phyloP scores from a whole-genome alignment of 2,113 vertebrate genomes.

The Ibidorhyncha struthersii region DNA sequence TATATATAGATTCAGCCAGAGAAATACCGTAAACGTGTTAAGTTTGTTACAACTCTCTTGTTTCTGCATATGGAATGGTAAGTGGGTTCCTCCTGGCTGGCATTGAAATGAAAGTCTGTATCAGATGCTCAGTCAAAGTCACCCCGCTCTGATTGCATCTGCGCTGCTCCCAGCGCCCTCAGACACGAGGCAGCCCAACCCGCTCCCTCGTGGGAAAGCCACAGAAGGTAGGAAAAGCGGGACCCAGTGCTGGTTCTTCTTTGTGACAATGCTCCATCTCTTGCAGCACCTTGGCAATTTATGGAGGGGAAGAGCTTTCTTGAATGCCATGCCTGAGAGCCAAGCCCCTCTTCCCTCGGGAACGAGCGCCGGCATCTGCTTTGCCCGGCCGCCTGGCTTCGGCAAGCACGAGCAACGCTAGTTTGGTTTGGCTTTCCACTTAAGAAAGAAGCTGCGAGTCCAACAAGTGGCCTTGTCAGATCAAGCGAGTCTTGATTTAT shows the following conservation, averaged over 20 bases:
- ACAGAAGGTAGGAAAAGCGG: background rate
- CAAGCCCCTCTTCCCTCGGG: slow-evolving; percentile 20
- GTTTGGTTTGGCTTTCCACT: background rate
- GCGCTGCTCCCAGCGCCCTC: background rate
- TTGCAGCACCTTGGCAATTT: slow-evolving; percentile 52
- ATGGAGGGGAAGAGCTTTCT: slow-evolving; percentile 47
- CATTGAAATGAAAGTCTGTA: slow-evolving; percentile 14
- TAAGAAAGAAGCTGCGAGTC: slow-evolving; percentile 64
- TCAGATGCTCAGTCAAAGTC: background rate
- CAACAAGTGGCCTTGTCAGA: slow-evolving; percentile 68
- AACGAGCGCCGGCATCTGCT: background rate
- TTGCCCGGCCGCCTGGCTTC: background rate
- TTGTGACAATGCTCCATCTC: slow-evolving; percentile 19
- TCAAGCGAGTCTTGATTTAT: slow-evolving; percentile 63
- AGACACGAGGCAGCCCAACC: background rate
- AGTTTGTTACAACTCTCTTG: slow-evolving; percentile 43
- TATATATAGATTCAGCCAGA: slow-evolving; percentile 47
- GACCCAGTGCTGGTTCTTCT: slow-evolving; percentile 39
- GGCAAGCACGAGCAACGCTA: background rate
- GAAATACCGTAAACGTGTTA: slow-evolving; percentile 39
- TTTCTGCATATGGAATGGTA: slow-evolving; percentile 33
- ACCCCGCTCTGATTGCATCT: background rate
- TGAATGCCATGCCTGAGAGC: background rate
- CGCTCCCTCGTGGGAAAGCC: slow-evolving; percentile 1
- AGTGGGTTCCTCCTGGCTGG: slow-evolving; percentile 61